Evolutionary conservation across 1,140 invertebrate species (phyloP), one percentile per base, ranked within the genome.

Genomic region (Polypedilum vanderplanki): DNA sequence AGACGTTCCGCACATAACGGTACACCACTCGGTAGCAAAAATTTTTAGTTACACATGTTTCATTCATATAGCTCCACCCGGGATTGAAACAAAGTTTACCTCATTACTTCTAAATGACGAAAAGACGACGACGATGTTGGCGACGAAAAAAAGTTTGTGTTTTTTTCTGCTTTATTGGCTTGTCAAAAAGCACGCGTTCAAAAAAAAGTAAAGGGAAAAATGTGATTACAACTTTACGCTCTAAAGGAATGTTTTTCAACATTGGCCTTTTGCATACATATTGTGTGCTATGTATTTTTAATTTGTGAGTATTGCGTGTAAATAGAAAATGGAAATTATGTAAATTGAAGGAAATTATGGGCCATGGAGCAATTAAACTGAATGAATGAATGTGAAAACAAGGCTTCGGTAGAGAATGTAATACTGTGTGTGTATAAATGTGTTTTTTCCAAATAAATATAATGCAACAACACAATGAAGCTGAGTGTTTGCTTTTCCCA

Each of bases 281-380:
- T 12, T 57, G 9, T 12, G 46, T n/a, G 46, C 65, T 18, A 20
- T 70, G 17, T 70, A 20, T 70, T 70, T 70, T 70, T 70, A 70
- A 70, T 70, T 70, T 70, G 65, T 70, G 65, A 70, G 17, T 70
- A 70, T 70, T 20, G 17, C 20, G 65, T 22, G 65, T 70, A 22
- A 18, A 70, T 20, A 70, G 17, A 57, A 7, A 70, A 70, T 18
- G 17, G 65, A 70, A 70, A 70, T 70, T 70, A 70, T 70, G 65
- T 70, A 70, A 70, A 70, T 70, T 70, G 65, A 70, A 70, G 65
- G 17, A 70, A 70, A 70, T 70, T 70, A 70, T 70, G 65, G 65
- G 65, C 65, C 65, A 70, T 70, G 10, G 65, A 70, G 65, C 65
- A 70, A 70, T 70, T 70, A 70, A 18, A 70, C n/a, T n/a, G n/a